A percentile compares a stretch with the other conserved stretches of the same genome.
Conservation (phyloP, 2,113 vertebrate species). For the Antidorcas marsupialis region DNA sequence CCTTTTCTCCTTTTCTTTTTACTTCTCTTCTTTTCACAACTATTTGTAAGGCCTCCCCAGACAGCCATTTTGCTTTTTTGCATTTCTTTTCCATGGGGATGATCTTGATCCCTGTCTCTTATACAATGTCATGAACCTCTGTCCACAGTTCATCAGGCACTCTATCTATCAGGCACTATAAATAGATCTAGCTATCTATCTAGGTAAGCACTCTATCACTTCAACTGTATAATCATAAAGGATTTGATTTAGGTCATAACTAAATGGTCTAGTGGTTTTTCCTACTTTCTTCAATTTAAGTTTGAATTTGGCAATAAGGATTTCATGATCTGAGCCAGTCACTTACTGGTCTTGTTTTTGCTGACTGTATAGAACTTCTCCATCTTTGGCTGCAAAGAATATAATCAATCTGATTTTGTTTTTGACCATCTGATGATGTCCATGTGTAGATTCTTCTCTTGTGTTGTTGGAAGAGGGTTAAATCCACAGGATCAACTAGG, state of each 20-base stretch:
- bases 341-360: background rate
- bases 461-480: background rate
- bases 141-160: background rate
- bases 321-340: background rate
- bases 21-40: background rate
- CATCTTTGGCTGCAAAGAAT: background rate
- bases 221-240: background rate
- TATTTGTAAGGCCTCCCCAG: background rate
- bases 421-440: background rate
- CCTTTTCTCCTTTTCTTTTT: background rate
- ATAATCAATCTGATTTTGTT: rapidly evolving
- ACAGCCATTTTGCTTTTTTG: background rate
- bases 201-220: background rate
- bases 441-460: background rate
- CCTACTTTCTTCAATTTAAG: background rate
- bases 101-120: background rate
- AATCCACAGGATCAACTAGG: no score
- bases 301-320: background rate
- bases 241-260: background rate
- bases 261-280: background rate
- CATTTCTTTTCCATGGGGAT: background rate
- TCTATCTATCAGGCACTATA: background rate
- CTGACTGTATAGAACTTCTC: background rate
- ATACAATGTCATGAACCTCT: background rate
- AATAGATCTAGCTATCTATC: no score